Conservation (phyloP, 2,888 invertebrate genomes). For the Neoaliturus tenellus region DNA sequence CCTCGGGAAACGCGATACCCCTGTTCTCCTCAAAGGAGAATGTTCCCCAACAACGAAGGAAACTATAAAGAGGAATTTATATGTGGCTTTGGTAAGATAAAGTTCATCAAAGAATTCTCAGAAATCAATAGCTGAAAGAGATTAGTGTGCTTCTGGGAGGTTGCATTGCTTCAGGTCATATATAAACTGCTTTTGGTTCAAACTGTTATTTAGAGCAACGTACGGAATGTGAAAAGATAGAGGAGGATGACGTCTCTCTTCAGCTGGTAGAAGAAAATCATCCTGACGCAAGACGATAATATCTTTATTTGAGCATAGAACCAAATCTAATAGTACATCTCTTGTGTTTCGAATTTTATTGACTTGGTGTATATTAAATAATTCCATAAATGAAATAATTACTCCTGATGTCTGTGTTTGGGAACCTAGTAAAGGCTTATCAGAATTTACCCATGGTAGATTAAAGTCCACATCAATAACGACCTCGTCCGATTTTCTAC, state of each 20-base stretch:
- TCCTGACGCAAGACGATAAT: neutral
- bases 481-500: neutral
- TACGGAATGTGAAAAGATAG: neutral
- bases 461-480: neutral
- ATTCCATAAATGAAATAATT: neutral
- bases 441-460: neutral
- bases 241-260: constrained; percentile 18
- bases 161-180: constrained; percentile 9
- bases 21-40: neutral
- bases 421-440: neutral
- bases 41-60: neutral
- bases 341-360: neutral
- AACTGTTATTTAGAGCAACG: neutral
- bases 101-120: neutral
- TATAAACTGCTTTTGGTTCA: neutral
- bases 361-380: neutral
- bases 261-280: neutral
- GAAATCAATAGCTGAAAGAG: neutral
- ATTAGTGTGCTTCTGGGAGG: neutral
- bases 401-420: neutral
- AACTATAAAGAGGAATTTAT: neutral
- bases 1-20: neutral
- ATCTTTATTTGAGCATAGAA: neutral
- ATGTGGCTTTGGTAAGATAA: neutral
- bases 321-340: neutral